phyloP scores from a whole-genome alignment of 2,797 vertebrate genomes.

The Coregonus suidteri region DNA sequence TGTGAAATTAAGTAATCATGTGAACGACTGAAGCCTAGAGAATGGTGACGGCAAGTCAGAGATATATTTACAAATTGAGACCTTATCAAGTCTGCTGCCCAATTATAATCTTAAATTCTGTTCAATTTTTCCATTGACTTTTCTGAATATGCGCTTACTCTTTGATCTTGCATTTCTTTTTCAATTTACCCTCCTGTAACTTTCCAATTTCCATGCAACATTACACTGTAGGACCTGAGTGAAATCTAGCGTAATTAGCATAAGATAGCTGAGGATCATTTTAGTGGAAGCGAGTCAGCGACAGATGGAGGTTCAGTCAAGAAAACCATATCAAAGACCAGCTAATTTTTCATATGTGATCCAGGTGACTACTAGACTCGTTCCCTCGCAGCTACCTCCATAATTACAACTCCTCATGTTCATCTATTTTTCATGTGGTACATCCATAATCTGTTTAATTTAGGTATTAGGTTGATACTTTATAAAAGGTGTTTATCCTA shows the following conservation, averaged over 20 bases:
- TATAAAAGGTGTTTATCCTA: no score
- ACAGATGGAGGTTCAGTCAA: constrained; percentile 13
- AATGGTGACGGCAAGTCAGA: not conserved
- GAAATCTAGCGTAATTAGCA: constrained; percentile 8
- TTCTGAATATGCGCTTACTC: not conserved
- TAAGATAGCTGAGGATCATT: constrained; percentile 2
- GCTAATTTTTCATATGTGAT: constrained; percentile 1
- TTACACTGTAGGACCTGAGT: not conserved
- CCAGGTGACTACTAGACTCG: not conserved
- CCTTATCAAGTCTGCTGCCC: not conserved
- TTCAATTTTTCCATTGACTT: not conserved
- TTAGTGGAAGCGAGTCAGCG: not conserved
- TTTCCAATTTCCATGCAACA: not conserved
- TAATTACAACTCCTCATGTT: not conserved
- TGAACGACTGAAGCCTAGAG: not conserved
- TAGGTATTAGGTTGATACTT: no score
- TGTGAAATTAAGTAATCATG: not conserved
- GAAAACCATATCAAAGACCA: not conserved
- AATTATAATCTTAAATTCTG: not conserved
- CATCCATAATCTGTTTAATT: no score
- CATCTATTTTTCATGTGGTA: no score
- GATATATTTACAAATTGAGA: not conserved
- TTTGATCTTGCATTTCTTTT: not conserved
- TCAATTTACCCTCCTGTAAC: not conserved
- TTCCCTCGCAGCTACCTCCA: not conserved